A percentile compares a stretch with the other conserved stretches of the same genome.
Conservation (phyloP, 2,113 vertebrate species). For the Rafetus swinhoei region DNA sequence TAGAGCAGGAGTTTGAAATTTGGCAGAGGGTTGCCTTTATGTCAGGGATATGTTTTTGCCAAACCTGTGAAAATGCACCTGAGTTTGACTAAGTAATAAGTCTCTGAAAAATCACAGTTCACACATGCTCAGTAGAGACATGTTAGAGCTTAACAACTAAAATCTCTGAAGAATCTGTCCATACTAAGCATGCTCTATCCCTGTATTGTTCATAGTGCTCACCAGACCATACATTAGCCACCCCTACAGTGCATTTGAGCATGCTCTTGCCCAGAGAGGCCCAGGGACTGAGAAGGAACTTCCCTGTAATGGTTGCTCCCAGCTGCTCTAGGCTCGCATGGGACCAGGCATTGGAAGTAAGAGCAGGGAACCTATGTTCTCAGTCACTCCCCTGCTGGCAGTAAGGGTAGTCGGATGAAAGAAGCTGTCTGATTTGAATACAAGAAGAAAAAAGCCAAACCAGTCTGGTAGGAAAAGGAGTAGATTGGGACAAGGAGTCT, state of each 20-base stretch:
- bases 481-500: neutral
- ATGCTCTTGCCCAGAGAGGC: neutral
- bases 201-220: neutral
- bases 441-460: neutral
- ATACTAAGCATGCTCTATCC: neutral
- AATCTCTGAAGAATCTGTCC: neutral
- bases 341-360: neutral
- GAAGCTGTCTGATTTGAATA: neutral
- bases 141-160: neutral
- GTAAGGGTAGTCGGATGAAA: neutral
- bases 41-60: neutral
- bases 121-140: neutral
- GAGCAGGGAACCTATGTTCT: neutral
- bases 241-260: neutral
- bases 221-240: neutral
- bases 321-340: neutral
- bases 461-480: neutral
- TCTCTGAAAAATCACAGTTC: neutral
- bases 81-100: neutral
- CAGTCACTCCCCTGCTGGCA: neutral
- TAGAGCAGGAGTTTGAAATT: neutral
- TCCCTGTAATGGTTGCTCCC: neutral
- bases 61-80: neutral
- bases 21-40: neutral
- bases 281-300: neutral